Evolutionary conservation across 2,888 invertebrate genomes (phyloP).

Genomic region (Cantharis flavilabris): DNA sequence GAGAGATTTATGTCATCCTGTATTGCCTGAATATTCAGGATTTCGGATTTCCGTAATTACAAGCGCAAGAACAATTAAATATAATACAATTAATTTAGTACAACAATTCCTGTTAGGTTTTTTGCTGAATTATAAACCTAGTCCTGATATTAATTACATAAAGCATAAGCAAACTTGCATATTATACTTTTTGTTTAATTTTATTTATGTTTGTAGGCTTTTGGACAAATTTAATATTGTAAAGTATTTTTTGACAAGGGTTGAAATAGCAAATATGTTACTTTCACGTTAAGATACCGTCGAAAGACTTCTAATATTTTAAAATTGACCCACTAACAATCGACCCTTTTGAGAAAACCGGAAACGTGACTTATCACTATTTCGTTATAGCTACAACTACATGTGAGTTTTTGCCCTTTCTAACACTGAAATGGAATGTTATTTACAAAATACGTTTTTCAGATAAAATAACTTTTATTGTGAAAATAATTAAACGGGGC

Average conservation of each 20-base stretch:
- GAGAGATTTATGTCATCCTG: neutral
- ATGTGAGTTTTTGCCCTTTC: neutral
- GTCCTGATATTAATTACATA: neutral
- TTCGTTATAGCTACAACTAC: neutral
- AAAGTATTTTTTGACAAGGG: neutral
- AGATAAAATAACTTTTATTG: neutral
- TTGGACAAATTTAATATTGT: neutral
- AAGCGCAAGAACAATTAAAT: neutral
- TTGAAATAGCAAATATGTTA: neutral
- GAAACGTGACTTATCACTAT: conserved; percentile 16
- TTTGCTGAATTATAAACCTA: neutral
- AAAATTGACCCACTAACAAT: neutral
- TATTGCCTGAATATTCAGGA: neutral
- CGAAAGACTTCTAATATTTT: neutral
- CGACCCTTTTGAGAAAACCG: conserved; percentile 2
- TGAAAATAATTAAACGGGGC: neutral
- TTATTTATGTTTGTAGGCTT: neutral
- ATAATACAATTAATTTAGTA: neutral
- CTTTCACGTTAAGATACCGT: neutral
- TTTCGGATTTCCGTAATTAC: neutral
- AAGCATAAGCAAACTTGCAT: neutral
- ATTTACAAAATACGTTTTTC: neutral
- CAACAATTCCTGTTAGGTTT: neutral
- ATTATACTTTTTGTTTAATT: neutral
- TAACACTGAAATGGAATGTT: neutral